phyloP scores from a whole-genome alignment of 2,888 invertebrate genomes.

The Microctonus brassicae region DNA sequence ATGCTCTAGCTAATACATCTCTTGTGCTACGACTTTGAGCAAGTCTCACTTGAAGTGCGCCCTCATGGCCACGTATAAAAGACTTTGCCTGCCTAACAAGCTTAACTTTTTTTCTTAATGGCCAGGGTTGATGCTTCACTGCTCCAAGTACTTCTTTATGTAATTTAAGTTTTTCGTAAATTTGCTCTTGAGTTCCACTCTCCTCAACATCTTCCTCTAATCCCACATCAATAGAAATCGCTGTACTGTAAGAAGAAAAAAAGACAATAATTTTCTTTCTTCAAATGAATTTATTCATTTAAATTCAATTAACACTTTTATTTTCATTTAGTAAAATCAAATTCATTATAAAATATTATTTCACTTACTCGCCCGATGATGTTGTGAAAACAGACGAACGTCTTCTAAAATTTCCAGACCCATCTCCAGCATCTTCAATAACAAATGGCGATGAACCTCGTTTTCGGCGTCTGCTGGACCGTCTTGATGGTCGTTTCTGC shows the following conservation, averaged over 20 bases:
- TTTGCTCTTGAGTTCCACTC: constrained; percentile 84
- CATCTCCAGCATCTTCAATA: constrained; percentile 72
- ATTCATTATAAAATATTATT: constrained; percentile 9
- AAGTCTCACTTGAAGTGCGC: constrained; percentile 87
- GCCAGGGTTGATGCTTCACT: constrained; percentile 88
- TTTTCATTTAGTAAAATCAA: background rate
- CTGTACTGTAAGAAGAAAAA: constrained; percentile 76
- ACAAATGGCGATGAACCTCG: constrained; percentile 75
- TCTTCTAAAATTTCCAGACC: constrained; percentile 69
- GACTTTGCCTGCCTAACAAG: constrained; percentile 87
- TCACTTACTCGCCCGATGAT: constrained; percentile 86
- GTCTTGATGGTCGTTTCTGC: constrained; percentile 82
- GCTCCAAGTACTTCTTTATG: constrained; percentile 92
- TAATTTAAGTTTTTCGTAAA: constrained; percentile 89
- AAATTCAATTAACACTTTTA: too few species aligned
- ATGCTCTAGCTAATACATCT: constrained; percentile 87
- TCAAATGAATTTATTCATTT: background rate
- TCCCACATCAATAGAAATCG: constrained; percentile 81
- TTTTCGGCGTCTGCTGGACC: constrained; percentile 78
- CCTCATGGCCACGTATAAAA: constrained; percentile 91
- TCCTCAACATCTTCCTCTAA: constrained; percentile 83
- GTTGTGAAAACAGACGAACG: constrained; percentile 85
- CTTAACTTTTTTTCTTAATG: constrained; percentile 84
- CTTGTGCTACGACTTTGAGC: constrained; percentile 90
- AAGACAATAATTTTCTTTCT: background rate